A percentile compares a stretch with the other conserved stretches of the same genome.
These are phyloP conservation scores for Alexandromys fortis DNA, from an alignment of 2,113 vertebrate species.

Conservation along the genomic window DNA sequence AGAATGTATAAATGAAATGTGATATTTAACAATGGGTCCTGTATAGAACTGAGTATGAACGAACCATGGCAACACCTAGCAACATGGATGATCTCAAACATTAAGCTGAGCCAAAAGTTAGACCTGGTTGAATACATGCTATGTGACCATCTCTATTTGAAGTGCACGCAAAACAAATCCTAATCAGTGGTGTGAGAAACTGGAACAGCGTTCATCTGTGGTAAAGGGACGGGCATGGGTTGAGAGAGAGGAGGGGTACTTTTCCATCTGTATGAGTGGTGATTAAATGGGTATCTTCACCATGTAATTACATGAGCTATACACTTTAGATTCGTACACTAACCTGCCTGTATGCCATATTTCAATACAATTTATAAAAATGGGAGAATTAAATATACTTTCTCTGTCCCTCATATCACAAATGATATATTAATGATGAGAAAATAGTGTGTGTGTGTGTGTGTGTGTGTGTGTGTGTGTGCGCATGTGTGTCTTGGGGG, in stretches of 20 bases:
- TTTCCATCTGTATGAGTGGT: neutral
- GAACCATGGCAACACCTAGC: neutral
- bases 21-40: neutral
- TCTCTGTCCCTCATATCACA: neutral
- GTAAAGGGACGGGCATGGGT: neutral
- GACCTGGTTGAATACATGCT: neutral
- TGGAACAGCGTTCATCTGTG: neutral
- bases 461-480: neutral
- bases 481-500: neutral
- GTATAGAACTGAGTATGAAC: neutral
- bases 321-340: neutral
- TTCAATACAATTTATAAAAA: neutral
- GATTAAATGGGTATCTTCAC: neutral
- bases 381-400: neutral
- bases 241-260: neutral
- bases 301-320: neutral
- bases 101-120: neutral
- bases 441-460: neutral
- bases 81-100: neutral
- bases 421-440: slow-evolving; percentile 36
- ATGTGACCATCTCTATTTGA: neutral
- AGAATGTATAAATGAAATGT: too few species aligned
- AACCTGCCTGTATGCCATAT: neutral
- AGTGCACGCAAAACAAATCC: neutral
- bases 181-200: neutral